These are phyloP conservation scores for Chionoecetes opilio DNA, from an alignment of 1,140 invertebrate genomes.

Conservation along the genomic window DNA sequence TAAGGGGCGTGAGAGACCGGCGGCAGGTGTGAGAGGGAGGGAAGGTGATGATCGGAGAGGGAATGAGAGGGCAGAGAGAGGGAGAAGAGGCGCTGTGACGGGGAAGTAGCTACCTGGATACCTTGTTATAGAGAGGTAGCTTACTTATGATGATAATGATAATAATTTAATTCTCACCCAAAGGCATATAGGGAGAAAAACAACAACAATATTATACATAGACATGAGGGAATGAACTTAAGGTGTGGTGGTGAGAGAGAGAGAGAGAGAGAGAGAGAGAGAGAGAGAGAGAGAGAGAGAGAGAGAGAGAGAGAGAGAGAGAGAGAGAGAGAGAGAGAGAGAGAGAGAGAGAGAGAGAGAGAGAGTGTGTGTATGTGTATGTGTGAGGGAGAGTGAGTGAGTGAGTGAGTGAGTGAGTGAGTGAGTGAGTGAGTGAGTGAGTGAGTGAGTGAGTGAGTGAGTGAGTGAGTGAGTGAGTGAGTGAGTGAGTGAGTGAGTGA, in stretches of 20 bases:
- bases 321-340: too few species aligned
- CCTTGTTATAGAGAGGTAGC: not conserved
- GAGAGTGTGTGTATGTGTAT: too few species aligned
- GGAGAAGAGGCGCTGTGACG: not conserved
- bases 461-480: not conserved
- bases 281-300: not conserved
- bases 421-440: too few species aligned
- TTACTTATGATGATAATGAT: too few species aligned
- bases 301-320: too few species aligned
- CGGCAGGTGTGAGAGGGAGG: not conserved
- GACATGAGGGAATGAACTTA: not conserved
- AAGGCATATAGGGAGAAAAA: too few species aligned
- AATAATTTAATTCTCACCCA: too few species aligned
- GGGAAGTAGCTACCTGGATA: too few species aligned
- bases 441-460: not conserved
- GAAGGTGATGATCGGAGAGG: not conserved
- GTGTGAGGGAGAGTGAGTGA: too few species aligned
- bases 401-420: too few species aligned
- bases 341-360: too few species aligned
- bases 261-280: slow-evolving; percentile 27
- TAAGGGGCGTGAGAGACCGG: not conserved
- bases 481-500: not conserved
- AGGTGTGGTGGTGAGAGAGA: not conserved
- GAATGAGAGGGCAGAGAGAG: not conserved
- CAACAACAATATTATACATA: too few species aligned